Base-by-base conservation (phyloP, 1,140 invertebrate genomes). In the Bathynomus jamesi region DNA sequence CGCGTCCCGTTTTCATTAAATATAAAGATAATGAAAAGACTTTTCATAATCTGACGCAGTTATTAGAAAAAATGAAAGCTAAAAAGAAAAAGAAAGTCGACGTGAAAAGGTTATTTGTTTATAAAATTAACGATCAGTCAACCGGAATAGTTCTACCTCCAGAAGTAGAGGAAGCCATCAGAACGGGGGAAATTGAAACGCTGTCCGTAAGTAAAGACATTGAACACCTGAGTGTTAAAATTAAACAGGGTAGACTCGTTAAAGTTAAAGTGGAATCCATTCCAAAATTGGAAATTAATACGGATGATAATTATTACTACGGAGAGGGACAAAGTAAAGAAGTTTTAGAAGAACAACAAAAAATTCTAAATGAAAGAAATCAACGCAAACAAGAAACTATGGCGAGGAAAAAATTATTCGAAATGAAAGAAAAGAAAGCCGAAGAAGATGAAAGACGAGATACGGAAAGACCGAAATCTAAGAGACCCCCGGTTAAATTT, bases 121-220 rank as follows among this genome's bases (percentile, higher is more conserved):
- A 91, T 79, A 87, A 87, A 1, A 87, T 91, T 5, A 83, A 88
- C 71, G 89, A 92, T 78, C 86, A 87, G 77, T 85, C 86, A 79
- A 90, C 87, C 78, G 89, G 87, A 79, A 82, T 93, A 27, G 88
- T 93, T n/a, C 87, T 93, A 75, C 86, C 89, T 0, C 87, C 89
- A 11, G 84, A 86, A 67, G 83, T 93, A 71, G 91, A 93, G 80
- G 86, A 87, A 1, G 90, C 90, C 17, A 88, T 93, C 28, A 82
- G 88, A 21, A 88, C 89, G 78, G 90, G 90, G 27, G 89, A 91
- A 76, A 87, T 93, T 7, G 85, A 87, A 64, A 89, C 90, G 76
- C 86, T 92, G 0, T 87, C 91, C 86, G 81, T 92, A 8, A 89
- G 89, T 1, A 87, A 89, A 76, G 87, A 90, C 79, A 86, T 87